Conservation (phyloP, 2,113 vertebrate genomes). For the Prionailurus viverrinus region DNA sequence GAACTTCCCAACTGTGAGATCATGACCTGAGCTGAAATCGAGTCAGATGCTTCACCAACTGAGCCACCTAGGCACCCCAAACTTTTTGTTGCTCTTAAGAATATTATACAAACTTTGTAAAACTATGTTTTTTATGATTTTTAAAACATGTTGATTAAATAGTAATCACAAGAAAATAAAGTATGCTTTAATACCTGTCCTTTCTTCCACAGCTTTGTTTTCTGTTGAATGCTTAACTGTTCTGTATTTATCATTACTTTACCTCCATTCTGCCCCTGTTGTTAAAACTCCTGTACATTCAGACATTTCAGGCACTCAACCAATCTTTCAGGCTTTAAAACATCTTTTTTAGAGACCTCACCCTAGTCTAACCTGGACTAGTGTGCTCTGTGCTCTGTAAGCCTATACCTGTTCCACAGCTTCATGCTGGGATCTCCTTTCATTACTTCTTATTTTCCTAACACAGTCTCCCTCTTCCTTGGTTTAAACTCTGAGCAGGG, state of each 20-base stretch:
- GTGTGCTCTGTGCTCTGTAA: background rate
- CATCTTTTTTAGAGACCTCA: background rate
- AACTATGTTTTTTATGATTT: background rate
- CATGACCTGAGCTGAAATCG: too few relatives aligned
- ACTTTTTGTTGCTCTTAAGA: background rate
- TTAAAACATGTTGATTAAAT: background rate
- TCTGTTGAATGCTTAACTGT: background rate
- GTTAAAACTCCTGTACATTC: background rate
- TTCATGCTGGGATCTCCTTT: background rate
- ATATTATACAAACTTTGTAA: slow-evolving; percentile 4
- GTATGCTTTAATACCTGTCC: background rate
- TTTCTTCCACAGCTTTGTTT: slow-evolving; percentile 4
- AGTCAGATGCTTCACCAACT: too few relatives aligned
- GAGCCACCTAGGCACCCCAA: background rate
- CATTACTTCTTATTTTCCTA: background rate
- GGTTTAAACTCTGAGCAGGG: background rate
- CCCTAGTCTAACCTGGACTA: background rate
- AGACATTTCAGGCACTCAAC: background rate
- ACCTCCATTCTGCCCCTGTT: background rate
- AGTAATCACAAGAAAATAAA: slow-evolving; percentile 45
- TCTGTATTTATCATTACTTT: background rate
- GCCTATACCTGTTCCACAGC: background rate
- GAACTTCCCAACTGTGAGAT: too few relatives aligned
- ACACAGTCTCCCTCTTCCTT: background rate
- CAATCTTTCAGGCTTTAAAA: background rate